Percentiles rank a stretch among this genome's conserved stretches.
Evolutionary conservation across 2,113 vertebrate species (phyloP).

Genomic region (Hemichromis elongatus): DNA sequence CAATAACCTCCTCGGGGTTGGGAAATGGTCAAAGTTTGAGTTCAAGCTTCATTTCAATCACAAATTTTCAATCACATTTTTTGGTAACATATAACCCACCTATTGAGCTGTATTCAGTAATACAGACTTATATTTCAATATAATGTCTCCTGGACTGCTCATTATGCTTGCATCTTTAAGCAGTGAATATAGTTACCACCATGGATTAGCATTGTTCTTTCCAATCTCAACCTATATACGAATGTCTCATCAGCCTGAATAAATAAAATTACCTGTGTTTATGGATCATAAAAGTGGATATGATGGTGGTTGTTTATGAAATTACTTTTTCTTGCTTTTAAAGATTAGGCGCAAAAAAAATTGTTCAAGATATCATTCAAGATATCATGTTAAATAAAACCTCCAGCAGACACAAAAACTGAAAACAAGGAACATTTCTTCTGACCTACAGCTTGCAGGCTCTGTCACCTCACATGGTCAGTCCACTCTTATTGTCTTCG

Average conservation of each 20-base stretch:
- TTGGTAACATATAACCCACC: background rate
- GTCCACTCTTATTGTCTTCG: background rate
- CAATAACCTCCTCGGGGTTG: background rate
- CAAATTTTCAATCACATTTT: background rate
- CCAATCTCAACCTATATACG: background rate
- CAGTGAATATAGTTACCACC: background rate
- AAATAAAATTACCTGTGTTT: conserved; percentile 17
- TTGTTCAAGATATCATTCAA: background rate
- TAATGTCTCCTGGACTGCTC: background rate
- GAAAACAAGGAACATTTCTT: background rate
- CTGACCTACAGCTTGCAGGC: background rate
- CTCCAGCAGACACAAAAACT: background rate
- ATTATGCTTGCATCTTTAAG: background rate
- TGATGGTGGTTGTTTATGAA: background rate
- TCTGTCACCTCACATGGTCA: background rate
- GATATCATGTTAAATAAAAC: background rate
- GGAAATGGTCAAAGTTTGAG: background rate
- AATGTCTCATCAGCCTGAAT: conserved; percentile 15
- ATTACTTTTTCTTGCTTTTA: background rate
- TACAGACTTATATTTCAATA: background rate
- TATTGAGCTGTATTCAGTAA: background rate
- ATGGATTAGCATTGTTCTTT: background rate
- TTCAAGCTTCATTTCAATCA: background rate
- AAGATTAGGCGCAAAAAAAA: background rate
- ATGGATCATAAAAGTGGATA: background rate